Base-by-base conservation (phyloP, 2,888 invertebrate genomes). In the Neuroscelio doddi region DNA sequence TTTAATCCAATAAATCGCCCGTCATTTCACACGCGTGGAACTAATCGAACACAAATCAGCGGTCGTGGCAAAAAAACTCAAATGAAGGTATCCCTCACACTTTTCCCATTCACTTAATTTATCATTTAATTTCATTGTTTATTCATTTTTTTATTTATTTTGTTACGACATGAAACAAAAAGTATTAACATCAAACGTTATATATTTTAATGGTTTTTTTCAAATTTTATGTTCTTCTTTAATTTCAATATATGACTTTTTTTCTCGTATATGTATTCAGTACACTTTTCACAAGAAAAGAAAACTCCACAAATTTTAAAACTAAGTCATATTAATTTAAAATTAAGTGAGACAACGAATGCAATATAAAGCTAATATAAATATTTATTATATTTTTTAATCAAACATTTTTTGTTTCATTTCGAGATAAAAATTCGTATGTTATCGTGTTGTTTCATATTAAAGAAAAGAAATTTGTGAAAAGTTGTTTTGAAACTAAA, bases 61-160 rank as follows among this genome's bases (percentile, higher is more conserved):
- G 77, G 78, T 26, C 79, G 81, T 41, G 85, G 84, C 9, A 84
- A 84, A 55, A 83, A 83, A 24, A 81, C 78, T 2, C 82, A 78
- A 63, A 83, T 83, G 81, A 83, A 83, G 82, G 83, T 83, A 74
- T 61, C 47, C 15, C 36, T 36, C 7, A 14, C 15, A 36, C 15
- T 24, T 41, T 41, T 41, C 16, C 10, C 21, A 5, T 24, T 24
- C 10, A 10, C 10, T 24, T 21, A 24, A 10, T 1, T 3, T 24
- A 0, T n/a, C 14, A 4, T 21, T 12, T 8, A 0, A 34, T 32
- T 21, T 15, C 21, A n/a, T n/a, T n/a, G n/a, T n/a, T n/a, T n/a
- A n/a, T n/a, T n/a, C n/a, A n/a, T n/a, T n/a, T n/a, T n/a, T 36
- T 3, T 10, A 9, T 24, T 49, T 29, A 16, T 21, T 21, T 32